Percentiles rank a stretch among this genome's conserved stretches.
Conservation (phyloP, 2,797 vertebrate genomes). For the Crenuchus spilurus region DNA sequence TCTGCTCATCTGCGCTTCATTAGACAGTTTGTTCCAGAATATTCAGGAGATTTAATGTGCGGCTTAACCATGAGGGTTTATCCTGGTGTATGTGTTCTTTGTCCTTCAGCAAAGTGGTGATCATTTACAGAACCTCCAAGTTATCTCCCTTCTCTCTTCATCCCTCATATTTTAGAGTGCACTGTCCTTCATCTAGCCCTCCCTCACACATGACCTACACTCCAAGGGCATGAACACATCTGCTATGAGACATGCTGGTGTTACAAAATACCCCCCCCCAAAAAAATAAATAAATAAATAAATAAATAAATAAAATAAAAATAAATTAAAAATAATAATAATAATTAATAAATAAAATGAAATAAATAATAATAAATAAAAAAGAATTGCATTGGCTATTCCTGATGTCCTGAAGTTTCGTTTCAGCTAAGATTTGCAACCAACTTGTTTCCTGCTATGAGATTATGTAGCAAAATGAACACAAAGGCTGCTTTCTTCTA, state of each 20-base stretch:
- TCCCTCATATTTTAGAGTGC: slow-evolving; percentile 31
- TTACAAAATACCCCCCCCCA: too few relatives aligned
- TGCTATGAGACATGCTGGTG: slow-evolving; percentile 49
- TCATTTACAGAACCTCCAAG: slow-evolving; percentile 56
- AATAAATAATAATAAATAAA: too few relatives aligned
- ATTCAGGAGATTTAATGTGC: background rate
- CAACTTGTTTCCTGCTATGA: background rate
- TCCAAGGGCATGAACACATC: slow-evolving; percentile 68
- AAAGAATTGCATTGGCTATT: too few relatives aligned
- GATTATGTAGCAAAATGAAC: background rate
- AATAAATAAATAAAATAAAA: too few relatives aligned
- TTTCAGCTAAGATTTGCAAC: background rate
- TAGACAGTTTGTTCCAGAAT: background rate
- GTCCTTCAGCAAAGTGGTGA: slow-evolving; percentile 48
- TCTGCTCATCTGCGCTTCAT: background rate
- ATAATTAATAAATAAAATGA: too few relatives aligned
- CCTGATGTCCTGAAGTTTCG: background rate
- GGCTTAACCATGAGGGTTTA: slow-evolving; percentile 28
- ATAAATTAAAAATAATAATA: too few relatives aligned
- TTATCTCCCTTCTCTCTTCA: slow-evolving; percentile 7
- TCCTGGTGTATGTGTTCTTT: slow-evolving; percentile 46
- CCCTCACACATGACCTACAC: slow-evolving; percentile 62
- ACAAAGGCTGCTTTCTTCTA: background rate
- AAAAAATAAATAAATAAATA: too few relatives aligned
- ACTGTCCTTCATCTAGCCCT: slow-evolving; percentile 32